Evolutionary conservation across 2,797 vertebrate genomes (phyloP).

Genomic region (Lepilemur septentrionalis): DNA sequence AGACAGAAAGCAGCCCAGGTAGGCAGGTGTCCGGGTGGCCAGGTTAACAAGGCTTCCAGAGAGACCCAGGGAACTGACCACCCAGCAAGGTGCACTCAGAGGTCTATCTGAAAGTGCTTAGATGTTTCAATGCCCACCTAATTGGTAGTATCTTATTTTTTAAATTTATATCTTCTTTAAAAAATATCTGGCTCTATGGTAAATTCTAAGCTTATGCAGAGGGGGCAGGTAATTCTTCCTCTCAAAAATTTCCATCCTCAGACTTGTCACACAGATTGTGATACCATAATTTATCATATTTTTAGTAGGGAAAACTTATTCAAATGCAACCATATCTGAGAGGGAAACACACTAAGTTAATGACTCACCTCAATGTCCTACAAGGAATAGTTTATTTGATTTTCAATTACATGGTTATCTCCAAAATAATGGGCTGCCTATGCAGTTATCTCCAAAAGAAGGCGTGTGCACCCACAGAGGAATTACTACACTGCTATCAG

Average conservation of each 20-base stretch:
- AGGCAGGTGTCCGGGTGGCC: not conserved
- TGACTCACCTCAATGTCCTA: not conserved
- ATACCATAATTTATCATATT: not conserved
- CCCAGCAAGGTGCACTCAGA: not conserved
- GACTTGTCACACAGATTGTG: not conserved
- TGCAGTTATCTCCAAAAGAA: not conserved
- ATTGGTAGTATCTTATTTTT: not conserved
- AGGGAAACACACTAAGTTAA: not conserved
- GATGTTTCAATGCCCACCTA: not conserved
- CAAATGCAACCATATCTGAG: not conserved
- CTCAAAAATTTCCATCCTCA: not conserved
- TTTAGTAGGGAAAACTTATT: not conserved
- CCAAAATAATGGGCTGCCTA: not conserved
- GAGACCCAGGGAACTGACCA: not conserved
- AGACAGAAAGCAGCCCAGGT: not conserved
- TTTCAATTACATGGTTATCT: not conserved
- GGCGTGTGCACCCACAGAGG: rapidly evolving
- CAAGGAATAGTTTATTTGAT: not conserved
- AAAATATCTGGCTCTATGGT: not conserved
- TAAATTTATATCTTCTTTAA: not conserved
- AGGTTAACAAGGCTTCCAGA: not conserved
- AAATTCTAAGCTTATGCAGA: not conserved
- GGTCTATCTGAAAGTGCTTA: not conserved
- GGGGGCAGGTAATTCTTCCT: rapidly evolving
- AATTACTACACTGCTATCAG: not conserved